Conservation (phyloP, 2,888 invertebrate species). For the Lasioglossum malachurum region DNA sequence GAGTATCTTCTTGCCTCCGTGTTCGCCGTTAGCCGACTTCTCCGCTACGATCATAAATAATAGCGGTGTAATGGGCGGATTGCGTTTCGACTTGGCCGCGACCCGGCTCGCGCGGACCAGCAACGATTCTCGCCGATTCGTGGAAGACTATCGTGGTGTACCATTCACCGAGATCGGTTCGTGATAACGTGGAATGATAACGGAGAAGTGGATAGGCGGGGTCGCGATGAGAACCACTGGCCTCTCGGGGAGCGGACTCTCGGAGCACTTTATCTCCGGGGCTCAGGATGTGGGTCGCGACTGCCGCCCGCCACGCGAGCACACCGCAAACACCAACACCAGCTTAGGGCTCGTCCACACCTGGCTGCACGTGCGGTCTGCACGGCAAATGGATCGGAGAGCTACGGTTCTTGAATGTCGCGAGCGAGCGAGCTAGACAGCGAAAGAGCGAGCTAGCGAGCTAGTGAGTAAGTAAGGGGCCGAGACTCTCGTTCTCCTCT, state of each 20-base stretch:
- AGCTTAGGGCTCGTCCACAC: slow-evolving; percentile 78
- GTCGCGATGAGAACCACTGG: slow-evolving; percentile 82
- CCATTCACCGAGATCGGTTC: slow-evolving; percentile 20
- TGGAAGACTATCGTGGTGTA: not conserved
- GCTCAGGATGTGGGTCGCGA: slow-evolving; percentile 83
- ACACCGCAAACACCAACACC: slow-evolving; percentile 63
- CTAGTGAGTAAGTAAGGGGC: not conserved
- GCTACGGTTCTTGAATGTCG: slow-evolving; percentile 29
- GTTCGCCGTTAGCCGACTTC: not conserved
- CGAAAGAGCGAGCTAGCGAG: not conserved
- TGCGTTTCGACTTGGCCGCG: slow-evolving; percentile 2
- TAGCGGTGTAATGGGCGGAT: slow-evolving; percentile 5
- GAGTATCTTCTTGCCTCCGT: not conserved
- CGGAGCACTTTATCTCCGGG: slow-evolving; percentile 81
- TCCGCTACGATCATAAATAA: not conserved
- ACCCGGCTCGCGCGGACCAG: not conserved
- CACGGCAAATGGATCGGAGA: slow-evolving; percentile 21
- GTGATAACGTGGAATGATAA: slow-evolving; percentile 41
- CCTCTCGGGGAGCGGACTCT: slow-evolving; percentile 76
- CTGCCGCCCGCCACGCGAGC: slow-evolving; percentile 82
- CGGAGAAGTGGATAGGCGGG: slow-evolving; percentile 76
- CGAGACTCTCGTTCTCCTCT: not conserved
- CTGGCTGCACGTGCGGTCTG: slow-evolving; percentile 59
- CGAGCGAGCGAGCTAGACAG: not conserved
- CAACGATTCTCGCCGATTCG: not conserved